Conservation (phyloP, 92 coral and sea anemone species). For the Epizoanthus ramosus region DNA sequence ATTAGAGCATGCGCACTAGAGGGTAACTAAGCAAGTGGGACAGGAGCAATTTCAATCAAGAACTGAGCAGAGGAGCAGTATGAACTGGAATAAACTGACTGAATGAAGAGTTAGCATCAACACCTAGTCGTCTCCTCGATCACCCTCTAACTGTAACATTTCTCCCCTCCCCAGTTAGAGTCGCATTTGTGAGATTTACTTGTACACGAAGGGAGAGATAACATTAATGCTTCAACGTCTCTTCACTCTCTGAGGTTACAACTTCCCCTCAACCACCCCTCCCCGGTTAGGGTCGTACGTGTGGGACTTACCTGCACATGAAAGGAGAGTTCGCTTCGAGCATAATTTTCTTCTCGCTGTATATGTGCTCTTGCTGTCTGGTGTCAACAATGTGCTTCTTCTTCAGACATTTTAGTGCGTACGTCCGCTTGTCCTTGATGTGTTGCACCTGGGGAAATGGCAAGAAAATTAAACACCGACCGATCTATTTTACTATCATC, state of each 20-base stretch:
- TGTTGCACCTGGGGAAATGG: constrained; percentile 74
- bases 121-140: too few relatives aligned
- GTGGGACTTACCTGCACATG: constrained; percentile 74
- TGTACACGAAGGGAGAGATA: too few relatives aligned
- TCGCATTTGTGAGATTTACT: too few relatives aligned
- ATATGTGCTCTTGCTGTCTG: constrained; percentile 94
- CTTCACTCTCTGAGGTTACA: background rate
- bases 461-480: background rate
- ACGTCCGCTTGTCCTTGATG: constrained; percentile 82
- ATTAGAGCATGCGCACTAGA: too few relatives aligned
- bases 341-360: constrained; percentile 93
- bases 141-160: too few relatives aligned
- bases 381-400: constrained; percentile 94
- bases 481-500: too few relatives aligned
- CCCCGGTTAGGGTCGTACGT: background rate
- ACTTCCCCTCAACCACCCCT: background rate
- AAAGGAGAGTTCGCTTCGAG: constrained; percentile 82
- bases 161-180: too few relatives aligned
- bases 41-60: too few relatives aligned
- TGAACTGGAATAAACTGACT: too few relatives aligned
- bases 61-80: too few relatives aligned
- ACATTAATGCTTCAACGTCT: background rate
- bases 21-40: too few relatives aligned
- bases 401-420: constrained; percentile 93
- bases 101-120: constrained; percentile 21